Evolutionary conservation across 2,888 invertebrate genomes (phyloP).

Genomic region (Tricholauxania praeusta): DNA sequence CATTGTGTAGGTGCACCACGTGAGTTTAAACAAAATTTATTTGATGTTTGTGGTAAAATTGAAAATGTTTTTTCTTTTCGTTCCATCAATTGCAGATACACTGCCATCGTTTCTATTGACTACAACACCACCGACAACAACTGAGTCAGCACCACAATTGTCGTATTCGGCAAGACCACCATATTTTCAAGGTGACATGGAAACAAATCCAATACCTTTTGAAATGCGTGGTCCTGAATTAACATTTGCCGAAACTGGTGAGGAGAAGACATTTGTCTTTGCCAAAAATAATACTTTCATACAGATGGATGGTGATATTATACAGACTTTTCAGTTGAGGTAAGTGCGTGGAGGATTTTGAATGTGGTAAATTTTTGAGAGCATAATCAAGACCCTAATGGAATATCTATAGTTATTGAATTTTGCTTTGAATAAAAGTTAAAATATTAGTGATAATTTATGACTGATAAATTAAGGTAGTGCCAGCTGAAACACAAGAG

Average conservation of each 20-base stretch:
- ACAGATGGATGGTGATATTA: conserved; percentile 90
- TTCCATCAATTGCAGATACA: conserved; percentile 66
- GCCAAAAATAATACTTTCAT: conserved; percentile 92
- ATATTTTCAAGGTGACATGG: conserved; percentile 45
- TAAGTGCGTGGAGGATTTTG: conserved; percentile 63
- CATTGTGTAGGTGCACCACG: conserved; percentile 74
- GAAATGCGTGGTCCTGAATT: conserved; percentile 82
- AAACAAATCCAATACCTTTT: conserved; percentile 75
- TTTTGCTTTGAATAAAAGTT: no score
- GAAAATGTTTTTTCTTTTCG: neutral
- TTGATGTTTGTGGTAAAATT: conserved; percentile 16
- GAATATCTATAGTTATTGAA: no score
- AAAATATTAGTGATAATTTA: no score
- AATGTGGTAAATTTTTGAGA: neutral
- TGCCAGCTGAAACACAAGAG: no score
- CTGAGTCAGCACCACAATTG: conserved; percentile 58
- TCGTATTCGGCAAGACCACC: conserved; percentile 57
- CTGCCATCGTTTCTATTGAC: conserved; percentile 71
- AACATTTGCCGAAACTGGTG: conserved; percentile 87
- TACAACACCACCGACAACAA: conserved; percentile 71
- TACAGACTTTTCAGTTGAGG: conserved; percentile 91
- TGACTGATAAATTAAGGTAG: no score
- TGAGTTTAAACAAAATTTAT: conserved; percentile 59
- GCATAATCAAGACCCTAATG: no score
- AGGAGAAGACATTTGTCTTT: conserved; percentile 90